A percentile compares a stretch with the other conserved stretches of the same genome.
Evolutionary conservation across 2,113 vertebrate genomes (phyloP).

Genomic region (Onychorhynchus coronatus): DNA sequence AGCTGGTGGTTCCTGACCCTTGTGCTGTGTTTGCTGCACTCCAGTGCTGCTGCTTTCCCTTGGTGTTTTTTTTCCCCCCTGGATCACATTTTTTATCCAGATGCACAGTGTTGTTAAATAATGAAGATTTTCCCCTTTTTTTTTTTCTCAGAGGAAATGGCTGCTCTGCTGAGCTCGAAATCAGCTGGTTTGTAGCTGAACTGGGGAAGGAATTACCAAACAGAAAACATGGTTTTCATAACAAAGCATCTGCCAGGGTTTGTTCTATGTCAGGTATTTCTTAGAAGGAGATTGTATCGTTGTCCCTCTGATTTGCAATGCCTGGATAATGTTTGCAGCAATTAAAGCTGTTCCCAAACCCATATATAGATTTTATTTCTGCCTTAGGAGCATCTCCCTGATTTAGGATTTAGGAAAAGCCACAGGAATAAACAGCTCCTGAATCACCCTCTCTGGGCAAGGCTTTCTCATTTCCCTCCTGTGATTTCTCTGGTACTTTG

Average conservation of each 20-base stretch:
- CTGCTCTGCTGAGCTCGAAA: background rate
- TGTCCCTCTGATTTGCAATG: background rate
- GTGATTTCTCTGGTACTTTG: background rate
- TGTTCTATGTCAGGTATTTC: background rate
- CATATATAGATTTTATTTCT: background rate
- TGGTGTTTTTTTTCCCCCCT: background rate
- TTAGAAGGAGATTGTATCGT: accelerated
- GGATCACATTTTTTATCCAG: background rate
- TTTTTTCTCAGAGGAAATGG: background rate
- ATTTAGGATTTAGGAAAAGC: background rate
- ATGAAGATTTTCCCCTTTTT: background rate
- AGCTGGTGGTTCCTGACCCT: background rate
- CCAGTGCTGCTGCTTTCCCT: accelerated
- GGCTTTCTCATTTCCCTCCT: background rate
- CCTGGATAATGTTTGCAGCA: background rate
- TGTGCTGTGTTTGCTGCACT: background rate
- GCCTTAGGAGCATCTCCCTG: background rate
- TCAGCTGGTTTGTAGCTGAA: background rate
- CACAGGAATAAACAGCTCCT: background rate
- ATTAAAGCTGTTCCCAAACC: background rate
- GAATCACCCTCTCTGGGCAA: background rate
- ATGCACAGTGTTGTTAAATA: background rate
- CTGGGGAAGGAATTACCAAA: background rate
- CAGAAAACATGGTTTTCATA: accelerated
- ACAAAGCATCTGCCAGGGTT: too few species aligned